Evolutionary conservation across 2,888 invertebrate species (phyloP), one percentile per base, ranked within the genome.

Genomic region (Galeruca laticollis): DNA sequence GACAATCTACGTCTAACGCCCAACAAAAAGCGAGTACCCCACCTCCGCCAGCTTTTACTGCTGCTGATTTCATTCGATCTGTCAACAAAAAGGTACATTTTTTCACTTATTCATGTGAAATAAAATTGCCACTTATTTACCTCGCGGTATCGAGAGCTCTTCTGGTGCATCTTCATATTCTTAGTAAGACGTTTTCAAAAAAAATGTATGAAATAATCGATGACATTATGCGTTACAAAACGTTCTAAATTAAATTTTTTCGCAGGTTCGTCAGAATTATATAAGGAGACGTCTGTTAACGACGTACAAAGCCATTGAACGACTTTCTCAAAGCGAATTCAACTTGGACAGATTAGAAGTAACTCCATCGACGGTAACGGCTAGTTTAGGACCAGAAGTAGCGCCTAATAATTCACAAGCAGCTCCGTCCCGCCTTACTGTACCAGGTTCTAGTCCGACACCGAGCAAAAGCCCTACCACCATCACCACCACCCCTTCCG

Each of bases 251-350:
- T 11, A 40, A 40, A 40, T 0, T 40, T 40, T 40, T n/a, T 5
- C 4, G 13, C 83, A 91, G 91, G 91, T 93, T 1, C 89, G 95
- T 2, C 94, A 94, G 83, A 92, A 91, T 82, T 95, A 95, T 83
- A 94, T 95, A 72, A 89, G 92, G 75, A 88, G 93, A 68, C 88
- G 94, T 51, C 85, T 95, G 72, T 84, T 94, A 78, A 94, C 93
- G 0, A 94, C 94, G 0, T 94, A 95, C 85, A 89, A 92, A 73
- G 94, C 94, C 0, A 83, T 95, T 68, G 94, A 94, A 82, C 87
- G 94, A 52, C 88, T 95, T 79, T 93, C 94, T 0, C 93, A 94
- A 83, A 94, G 93, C n/a, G 94, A 94, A 81, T 94, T 94, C 83
- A 94, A 94, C 82, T 83, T 94, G 78, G 94, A 94, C 82, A 87